Percentiles rank a stretch among this genome's conserved stretches.
Evolutionary conservation across 1,140 invertebrate species (phyloP).

Genomic region (Choristoneura fumiferana): DNA sequence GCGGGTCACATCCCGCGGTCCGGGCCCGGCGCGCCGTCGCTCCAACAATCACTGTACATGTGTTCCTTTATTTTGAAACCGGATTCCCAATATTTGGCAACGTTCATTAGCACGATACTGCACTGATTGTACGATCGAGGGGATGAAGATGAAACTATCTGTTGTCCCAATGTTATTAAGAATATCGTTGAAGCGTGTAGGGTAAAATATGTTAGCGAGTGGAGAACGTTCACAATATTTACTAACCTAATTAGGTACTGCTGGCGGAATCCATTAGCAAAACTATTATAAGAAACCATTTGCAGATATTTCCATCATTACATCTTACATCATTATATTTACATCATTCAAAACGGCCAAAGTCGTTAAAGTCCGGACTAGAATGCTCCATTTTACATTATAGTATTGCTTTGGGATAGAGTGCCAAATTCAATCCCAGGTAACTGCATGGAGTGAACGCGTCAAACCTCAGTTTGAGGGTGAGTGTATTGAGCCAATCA

Average conservation of each 20-base stretch:
- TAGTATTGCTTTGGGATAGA: not conserved
- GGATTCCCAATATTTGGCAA: not conserved
- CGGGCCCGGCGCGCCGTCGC: slow-evolving; percentile 19
- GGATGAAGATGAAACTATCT: too few relatives aligned
- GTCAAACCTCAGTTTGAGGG: not conserved
- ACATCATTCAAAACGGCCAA: slow-evolving; percentile 6
- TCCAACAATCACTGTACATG: slow-evolving; percentile 38
- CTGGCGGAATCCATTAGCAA: not conserved
- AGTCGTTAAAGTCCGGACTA: slow-evolving; percentile 13
- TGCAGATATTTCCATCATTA: slow-evolving; percentile 7
- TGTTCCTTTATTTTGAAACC: slow-evolving; percentile 34
- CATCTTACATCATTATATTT: too few relatives aligned
- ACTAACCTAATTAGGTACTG: not conserved
- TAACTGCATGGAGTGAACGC: slow-evolving; percentile 2
- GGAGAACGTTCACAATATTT: not conserved
- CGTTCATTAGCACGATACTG: too few relatives aligned
- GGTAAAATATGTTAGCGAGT: too few relatives aligned
- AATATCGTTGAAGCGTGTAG: too few relatives aligned
- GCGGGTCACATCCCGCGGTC: slow-evolving; percentile 37
- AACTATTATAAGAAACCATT: slow-evolving; percentile 9
- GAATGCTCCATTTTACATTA: slow-evolving; percentile 5
- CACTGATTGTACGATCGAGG: too few relatives aligned
- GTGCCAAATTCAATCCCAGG: not conserved
- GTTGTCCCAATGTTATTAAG: too few relatives aligned
- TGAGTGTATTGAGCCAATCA: slow-evolving; percentile 17